Percentiles rank a stretch among this genome's conserved stretches.
Conservation (phyloP, 2,797 vertebrate species). For the Leuciscus waleckii region DNA sequence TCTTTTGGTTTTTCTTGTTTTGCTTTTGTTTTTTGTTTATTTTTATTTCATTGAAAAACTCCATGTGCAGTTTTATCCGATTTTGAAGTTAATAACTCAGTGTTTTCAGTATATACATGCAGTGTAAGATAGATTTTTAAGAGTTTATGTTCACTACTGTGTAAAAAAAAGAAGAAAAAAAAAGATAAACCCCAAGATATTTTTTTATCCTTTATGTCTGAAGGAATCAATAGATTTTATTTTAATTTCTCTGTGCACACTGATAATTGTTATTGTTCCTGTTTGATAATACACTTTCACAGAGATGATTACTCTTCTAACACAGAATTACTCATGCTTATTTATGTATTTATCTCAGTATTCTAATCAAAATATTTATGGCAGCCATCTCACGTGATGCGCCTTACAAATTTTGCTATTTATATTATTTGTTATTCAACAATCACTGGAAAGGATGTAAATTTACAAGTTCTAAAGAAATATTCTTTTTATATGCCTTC, state of each 20-base stretch:
- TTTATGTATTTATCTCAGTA: slow-evolving; percentile 86
- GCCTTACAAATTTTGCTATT: slow-evolving; percentile 76
- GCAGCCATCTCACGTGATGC: slow-evolving; percentile 72
- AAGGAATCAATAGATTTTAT: slow-evolving; percentile 51
- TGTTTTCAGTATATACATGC: slow-evolving; percentile 80
- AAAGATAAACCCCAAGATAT: slow-evolving; percentile 66
- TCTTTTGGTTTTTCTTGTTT: background rate
- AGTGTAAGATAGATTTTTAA: slow-evolving; percentile 86
- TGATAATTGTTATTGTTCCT: slow-evolving; percentile 68
- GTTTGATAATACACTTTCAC: slow-evolving; percentile 70
- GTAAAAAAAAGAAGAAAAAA: slow-evolving; percentile 73
- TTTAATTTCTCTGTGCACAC: slow-evolving; percentile 65
- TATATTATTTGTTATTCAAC: slow-evolving; percentile 81
- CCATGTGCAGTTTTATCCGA: slow-evolving; percentile 78
- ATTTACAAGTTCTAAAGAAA: slow-evolving; percentile 70
- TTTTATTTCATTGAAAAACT: slow-evolving; percentile 72
- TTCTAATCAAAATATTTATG: slow-evolving; percentile 82
- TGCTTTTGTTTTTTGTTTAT: slow-evolving; percentile 66
- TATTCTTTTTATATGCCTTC: slow-evolving; percentile 80
- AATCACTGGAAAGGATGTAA: slow-evolving; percentile 77
- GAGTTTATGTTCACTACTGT: slow-evolving; percentile 91
- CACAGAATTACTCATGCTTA: slow-evolving; percentile 63
- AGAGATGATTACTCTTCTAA: slow-evolving; percentile 66
- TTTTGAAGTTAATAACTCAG: slow-evolving; percentile 74
- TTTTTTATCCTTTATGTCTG: slow-evolving; percentile 73